These are phyloP conservation scores for Phrynosoma blainvillii DNA, from an alignment of 2,113 vertebrate species.

Conservation along the genomic window DNA sequence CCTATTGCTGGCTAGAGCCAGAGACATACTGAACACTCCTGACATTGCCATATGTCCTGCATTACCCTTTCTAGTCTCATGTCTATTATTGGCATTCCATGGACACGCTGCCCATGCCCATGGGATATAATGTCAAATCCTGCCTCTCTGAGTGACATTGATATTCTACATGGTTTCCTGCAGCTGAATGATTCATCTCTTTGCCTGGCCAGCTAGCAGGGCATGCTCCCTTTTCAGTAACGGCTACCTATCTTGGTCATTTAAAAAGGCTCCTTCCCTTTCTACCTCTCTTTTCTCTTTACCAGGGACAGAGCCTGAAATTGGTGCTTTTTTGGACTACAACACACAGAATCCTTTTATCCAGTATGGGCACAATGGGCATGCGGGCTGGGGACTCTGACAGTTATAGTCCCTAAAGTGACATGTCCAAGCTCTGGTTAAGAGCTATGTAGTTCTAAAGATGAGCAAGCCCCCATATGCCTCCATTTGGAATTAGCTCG, in stretches of 20 bases:
- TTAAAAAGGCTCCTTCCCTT: background rate
- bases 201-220: background rate
- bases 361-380: background rate
- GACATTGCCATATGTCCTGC: background rate
- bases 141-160: constrained; percentile 8
- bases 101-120: background rate
- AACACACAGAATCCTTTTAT: background rate
- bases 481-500: background rate
- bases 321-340: too few species aligned
- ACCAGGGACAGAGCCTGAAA: background rate
- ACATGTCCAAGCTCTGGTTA: background rate
- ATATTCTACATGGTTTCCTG: background rate
- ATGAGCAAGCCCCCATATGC: background rate
- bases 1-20: background rate
- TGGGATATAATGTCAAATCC: constrained; percentile 15
- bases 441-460: background rate
- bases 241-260: background rate
- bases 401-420: background rate
- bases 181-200: background rate
- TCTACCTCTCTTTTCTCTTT: background rate
- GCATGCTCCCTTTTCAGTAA: background rate
- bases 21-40: background rate
- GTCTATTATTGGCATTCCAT: background rate
- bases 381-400: background rate
- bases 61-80: constrained; percentile 14